phyloP scores from a whole-genome alignment of 2,113 vertebrate species.

The Abramis brama region DNA sequence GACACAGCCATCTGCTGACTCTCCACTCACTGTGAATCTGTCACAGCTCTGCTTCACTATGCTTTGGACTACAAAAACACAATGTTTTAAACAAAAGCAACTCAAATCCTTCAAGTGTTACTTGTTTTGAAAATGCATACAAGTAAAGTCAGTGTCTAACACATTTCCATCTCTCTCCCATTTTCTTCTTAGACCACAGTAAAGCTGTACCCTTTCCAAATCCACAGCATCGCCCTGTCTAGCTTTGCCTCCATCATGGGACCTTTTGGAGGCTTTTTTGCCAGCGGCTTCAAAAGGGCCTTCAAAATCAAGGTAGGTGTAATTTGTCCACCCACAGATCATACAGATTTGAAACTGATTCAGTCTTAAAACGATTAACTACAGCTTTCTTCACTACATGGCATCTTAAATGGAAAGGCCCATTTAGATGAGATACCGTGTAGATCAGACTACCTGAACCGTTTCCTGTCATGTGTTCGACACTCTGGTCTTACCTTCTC shows the following conservation, averaged over 20 bases:
- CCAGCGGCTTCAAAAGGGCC: slow-evolving; percentile 97
- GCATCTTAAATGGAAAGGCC: not conserved
- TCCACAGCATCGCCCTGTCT: slow-evolving; percentile 96
- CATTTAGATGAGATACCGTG: not conserved
- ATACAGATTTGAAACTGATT: not conserved
- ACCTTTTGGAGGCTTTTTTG: slow-evolving; percentile 96
- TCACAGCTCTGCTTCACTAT: not conserved
- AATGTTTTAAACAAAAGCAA: not conserved
- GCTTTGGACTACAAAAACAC: not conserved
- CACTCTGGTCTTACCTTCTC: not conserved
- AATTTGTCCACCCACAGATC: not conserved
- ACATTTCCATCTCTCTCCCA: not conserved
- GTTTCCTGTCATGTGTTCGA: not conserved
- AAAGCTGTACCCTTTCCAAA: slow-evolving; percentile 95
- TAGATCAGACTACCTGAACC: not conserved
- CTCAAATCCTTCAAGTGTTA: not conserved
- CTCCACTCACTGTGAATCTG: not conserved
- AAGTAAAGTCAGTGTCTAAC: not conserved
- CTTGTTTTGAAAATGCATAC: not conserved
- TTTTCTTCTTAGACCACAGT: slow-evolving; percentile 82
- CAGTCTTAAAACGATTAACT: not conserved
- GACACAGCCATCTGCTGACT: not conserved
- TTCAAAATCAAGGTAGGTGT: slow-evolving; percentile 96
- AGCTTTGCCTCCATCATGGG: slow-evolving; percentile 94
- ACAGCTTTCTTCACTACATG: not conserved